Evolutionary conservation across 2,797 vertebrate genomes (phyloP), one percentile per base, ranked within the genome.

Genomic region (Lutjanus campechanus): DNA sequence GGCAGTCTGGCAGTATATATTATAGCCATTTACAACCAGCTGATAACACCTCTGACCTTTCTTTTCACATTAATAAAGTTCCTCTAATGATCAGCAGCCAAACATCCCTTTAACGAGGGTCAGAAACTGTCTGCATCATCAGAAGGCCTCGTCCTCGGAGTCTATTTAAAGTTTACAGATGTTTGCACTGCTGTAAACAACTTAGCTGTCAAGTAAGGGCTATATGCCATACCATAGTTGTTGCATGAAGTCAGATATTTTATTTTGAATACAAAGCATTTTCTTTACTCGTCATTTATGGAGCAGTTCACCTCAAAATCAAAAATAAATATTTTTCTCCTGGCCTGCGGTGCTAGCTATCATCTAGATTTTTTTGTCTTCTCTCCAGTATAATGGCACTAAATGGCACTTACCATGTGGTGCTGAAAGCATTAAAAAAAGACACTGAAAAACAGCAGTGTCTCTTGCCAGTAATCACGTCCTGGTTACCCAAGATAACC

Each of bases 1-100:
- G 79, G 78, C 82, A 74, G 83, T 76, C 58, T 65, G 58, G 60
- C 59, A 50, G 67, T 85, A 79, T 79, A 84, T 87, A 89, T 84
- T 76, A 85, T 41, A 64, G 56, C 70, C 85, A 84, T 92, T 93
- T 89, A 90, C 80, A 89, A 67, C 73, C 79, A 66, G 73, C 73
- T 88, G 76, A 87, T 88, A 36, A 81, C 86, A 90, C 87, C 89
- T 90, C 86, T 90, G 85, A 88, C 84, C 67, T 81, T 86, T 88
- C 76, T 77, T 75, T 83, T 77, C 70, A 69, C 84, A 85, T 91
- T 83, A 75, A 92, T 90, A 90, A 86, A 81, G 82, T 82, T 69
- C 43, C 69, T 83, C 50, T 69, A 71, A 88, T 88, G 83, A 89
- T 82, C 89, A 80, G 73, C 73, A 25, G 75, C 83, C 62, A 56